These are phyloP conservation scores for Heliconius hermathena DNA, from an alignment of 1,140 invertebrate genomes.

Conservation along the genomic window DNA sequence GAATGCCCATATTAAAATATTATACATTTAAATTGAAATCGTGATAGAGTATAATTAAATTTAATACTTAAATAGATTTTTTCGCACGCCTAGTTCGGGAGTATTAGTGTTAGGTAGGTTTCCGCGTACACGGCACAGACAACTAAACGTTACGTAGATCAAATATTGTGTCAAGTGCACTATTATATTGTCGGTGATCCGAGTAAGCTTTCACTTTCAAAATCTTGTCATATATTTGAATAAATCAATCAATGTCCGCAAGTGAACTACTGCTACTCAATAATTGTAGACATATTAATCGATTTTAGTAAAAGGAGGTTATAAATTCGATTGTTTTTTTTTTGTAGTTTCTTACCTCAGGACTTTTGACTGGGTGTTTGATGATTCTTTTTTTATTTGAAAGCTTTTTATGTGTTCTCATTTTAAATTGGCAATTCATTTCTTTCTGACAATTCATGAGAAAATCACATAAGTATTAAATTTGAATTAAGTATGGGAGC, in stretches of 20 bases:
- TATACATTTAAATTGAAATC: neutral
- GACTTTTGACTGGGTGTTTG: too few species aligned
- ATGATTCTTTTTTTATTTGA: too few species aligned
- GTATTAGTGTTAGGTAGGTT: slow-evolving; percentile 31
- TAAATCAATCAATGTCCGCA: slow-evolving; percentile 42
- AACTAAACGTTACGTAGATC: slow-evolving; percentile 40
- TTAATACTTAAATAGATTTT: slow-evolving; percentile 10
- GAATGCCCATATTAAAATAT: neutral
- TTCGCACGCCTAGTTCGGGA: slow-evolving; percentile 22
- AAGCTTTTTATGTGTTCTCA: too few species aligned
- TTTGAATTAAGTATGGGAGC: too few species aligned
- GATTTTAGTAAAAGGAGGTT: neutral
- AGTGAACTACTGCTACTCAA: slow-evolving; percentile 19
- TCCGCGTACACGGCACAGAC: slow-evolving; percentile 30
- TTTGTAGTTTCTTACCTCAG: too few species aligned
- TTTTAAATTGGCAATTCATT: too few species aligned
- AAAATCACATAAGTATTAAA: too few species aligned
- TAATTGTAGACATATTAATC: neutral
- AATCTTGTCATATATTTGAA: slow-evolving; percentile 43
- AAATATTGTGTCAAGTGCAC: slow-evolving; percentile 58
- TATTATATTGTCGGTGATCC: slow-evolving; percentile 36
- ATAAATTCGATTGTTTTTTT: too few species aligned
- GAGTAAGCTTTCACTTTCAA: slow-evolving; percentile 45
- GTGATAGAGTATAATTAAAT: neutral
- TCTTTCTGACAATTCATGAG: too few species aligned